Base-by-base conservation (phyloP, 1,140 invertebrate species). In the Drosophila arawakana region DNA sequence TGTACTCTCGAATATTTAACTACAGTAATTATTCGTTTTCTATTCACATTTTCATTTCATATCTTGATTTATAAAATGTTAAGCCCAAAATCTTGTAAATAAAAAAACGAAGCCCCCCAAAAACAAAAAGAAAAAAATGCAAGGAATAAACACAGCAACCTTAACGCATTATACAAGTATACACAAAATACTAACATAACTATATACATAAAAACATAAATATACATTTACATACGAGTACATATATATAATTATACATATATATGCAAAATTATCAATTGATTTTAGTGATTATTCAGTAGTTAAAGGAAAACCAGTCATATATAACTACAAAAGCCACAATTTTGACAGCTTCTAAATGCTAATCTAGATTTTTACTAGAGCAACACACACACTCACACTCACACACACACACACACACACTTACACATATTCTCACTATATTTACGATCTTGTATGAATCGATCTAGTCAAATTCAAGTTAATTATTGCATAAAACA, bases 381-480 rank as follows among this genome's bases (percentile, higher is more conserved):
- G 75, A 66, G 69, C 61, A 49, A 62, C 9, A 50, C 50, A 74
- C 67, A 65, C 49, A 50, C 47, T 65, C 73, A 78, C 43, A 78
- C 55, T 68, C 35, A 21, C 25, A 37, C 30, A 68, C 7, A 49
- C 18, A 7, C 43, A 63, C 0, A 77, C 44, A 68, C 8, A 75
- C 52, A 65, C 57, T 65, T 37, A 47, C 49, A 52, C 54, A 80
- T 71, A 80, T 43, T 59, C 62, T 52, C 62, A 65, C 74, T 80
- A 82, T 81, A 86, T 88, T 86, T 83, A 78, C 81, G 81, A 84
- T 84, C 81, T 70, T 84, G 73, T 84, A 84, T 80, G 73, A 84
- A 85, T 89, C 78, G 74, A 84, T 80, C 84, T 89, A 89, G 84
- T 89, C 84, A 89, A 89, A 89, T 89, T 89, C 80, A 89, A 89